Conservation (phyloP, 2,888 invertebrate genomes). For the Thysanoteuthis rhombus region DNA sequence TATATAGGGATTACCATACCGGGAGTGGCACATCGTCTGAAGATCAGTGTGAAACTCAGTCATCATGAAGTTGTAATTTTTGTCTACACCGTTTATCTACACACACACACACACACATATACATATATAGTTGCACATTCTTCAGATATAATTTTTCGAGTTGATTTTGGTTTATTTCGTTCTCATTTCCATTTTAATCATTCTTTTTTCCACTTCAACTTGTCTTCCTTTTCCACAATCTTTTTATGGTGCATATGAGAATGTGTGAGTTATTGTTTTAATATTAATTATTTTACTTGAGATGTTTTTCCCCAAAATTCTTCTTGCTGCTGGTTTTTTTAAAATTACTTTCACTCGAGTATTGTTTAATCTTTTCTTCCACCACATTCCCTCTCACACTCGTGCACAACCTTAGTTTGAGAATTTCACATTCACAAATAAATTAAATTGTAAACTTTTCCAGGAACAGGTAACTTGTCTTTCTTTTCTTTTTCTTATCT, state of each 20-base stretch:
- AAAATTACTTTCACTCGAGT: background rate
- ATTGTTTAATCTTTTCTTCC: background rate
- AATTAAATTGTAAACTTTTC: slow-evolving; percentile 12
- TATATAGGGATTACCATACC: too few species aligned
- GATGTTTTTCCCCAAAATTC: background rate
- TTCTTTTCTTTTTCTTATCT: background rate
- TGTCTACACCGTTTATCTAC: too few species aligned
- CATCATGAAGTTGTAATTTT: too few species aligned
- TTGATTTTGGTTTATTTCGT: background rate
- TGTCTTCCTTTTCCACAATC: background rate
- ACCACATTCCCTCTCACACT: background rate
- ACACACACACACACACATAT: too few species aligned
- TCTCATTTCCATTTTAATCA: background rate
- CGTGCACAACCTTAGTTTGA: background rate
- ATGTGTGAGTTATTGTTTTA: background rate
- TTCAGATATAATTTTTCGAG: too few species aligned
- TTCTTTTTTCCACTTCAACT: background rate
- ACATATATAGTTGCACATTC: too few species aligned
- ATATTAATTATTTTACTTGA: background rate
- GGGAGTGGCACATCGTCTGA: too few species aligned
- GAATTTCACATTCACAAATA: background rate
- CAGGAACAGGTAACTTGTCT: background rate
- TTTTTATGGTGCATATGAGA: background rate
- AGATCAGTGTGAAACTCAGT: too few species aligned
- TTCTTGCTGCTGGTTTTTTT: background rate